A percentile compares a stretch with the other conserved stretches of the same genome.
phyloP scores from a whole-genome alignment of 2,888 invertebrate genomes.

The Margaritifera margaritifera region DNA sequence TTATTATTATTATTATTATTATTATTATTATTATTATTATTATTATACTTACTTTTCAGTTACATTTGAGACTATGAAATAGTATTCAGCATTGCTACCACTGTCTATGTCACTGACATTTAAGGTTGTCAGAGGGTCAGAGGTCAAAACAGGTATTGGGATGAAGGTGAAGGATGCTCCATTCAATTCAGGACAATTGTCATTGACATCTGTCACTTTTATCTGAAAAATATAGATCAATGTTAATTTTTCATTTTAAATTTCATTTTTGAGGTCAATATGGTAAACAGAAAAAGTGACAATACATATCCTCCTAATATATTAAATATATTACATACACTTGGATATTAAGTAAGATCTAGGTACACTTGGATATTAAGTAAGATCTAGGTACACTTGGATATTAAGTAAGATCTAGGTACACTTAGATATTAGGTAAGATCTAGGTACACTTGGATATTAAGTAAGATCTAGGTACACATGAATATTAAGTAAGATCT shows the following conservation, averaged over 20 bases:
- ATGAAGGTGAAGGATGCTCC: slow-evolving; percentile 34
- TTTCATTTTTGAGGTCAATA: background rate
- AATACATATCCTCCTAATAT: background rate
- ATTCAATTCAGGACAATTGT: slow-evolving; percentile 60
- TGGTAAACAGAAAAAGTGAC: background rate
- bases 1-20: too few species aligned
- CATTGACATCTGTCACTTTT: slow-evolving; percentile 56
- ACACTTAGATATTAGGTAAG: too few species aligned
- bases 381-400: too few species aligned
- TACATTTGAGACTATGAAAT: slow-evolving; percentile 36
- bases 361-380: too few species aligned
- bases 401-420: too few species aligned
- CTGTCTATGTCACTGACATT: slow-evolving; percentile 55
- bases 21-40: too few species aligned
- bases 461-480: too few species aligned
- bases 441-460: too few species aligned
- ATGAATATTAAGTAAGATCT: too few species aligned
- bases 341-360: too few species aligned
- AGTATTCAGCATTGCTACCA: slow-evolving; percentile 43
- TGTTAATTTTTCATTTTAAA: background rate
- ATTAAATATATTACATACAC: too few species aligned
- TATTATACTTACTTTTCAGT: slow-evolving; percentile 35
- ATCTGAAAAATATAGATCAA: slow-evolving; percentile 39
- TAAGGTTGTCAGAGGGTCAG: slow-evolving; percentile 40
- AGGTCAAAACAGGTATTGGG: slow-evolving; percentile 52